Base-by-base conservation (phyloP, 2,113 vertebrate species). In the Pterocles orientalis region DNA sequence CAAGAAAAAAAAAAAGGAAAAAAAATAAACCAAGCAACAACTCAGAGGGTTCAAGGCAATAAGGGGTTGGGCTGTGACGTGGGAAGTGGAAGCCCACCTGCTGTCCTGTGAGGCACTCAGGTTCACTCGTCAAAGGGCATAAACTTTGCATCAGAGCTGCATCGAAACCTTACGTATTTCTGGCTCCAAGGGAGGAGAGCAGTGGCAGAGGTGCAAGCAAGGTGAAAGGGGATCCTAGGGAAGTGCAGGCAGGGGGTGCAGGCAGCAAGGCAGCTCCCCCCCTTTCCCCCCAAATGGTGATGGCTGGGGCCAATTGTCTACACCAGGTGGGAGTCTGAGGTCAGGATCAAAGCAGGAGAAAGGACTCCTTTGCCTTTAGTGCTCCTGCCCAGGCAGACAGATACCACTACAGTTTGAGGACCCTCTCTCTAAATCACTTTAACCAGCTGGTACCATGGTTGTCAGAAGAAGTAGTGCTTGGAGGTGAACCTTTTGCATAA, bases 341-440 rank as follows among this genome's bases (percentile, higher is more conserved):
- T 26, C 18, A 14, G 31, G 5, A 21, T 12, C 23, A 23, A 39
- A 43, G 16, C 19, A 33, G 70, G 34, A 60, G 34, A 25, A 66
- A 75, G 19, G 25, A 10, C 12, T 28, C 20, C 15, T 79, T n/a
- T 19, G 47, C 48, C 57, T 60, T 29, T 12, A 79, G 7, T 4
- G 18, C 34, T 89, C 53, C 39, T 48, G 72, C 10, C 41, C 62
- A 43, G 33, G 41, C 51, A 64, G 51, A 34, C 26, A 56, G 48
- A 15, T 4, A 6, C 13, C 2, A 3, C 80, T 36, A 2, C 0
- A 1, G 4, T 34, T 43, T 12, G 8, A 77, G 56, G 60, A 54
- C 25, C 2, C 19, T 31, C 16, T 24, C 34, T 14, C 31, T 62
- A 43, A 43, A 60, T 33, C 39, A 16, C 23, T 72, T 47, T 45